Evolutionary conservation across 2,113 vertebrate genomes (phyloP), one percentile per base, ranked within the genome.

Genomic region (Ciconia boyciana): DNA sequence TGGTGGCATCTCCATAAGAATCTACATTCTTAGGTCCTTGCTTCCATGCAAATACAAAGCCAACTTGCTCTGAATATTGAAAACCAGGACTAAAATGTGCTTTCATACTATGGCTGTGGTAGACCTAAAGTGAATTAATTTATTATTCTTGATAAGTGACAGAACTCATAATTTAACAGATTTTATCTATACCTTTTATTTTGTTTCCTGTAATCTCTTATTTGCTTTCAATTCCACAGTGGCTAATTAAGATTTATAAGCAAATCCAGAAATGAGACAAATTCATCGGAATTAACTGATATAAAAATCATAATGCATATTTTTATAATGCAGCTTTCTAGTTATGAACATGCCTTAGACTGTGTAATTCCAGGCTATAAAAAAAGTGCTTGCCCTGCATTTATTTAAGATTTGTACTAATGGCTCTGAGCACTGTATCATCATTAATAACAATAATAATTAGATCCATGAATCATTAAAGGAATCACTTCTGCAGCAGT

Each of bases 381-480:
- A 93, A 90, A 93, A 80, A 72, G 17, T 64, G 64, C n/a, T 94
- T 83, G 57, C 26, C 60, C 31, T 94, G n/a, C 76, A 89, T 94
- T 96, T 90, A 48, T 93, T 85, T 65, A 76, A 85, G 25, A 43
- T 48, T 72, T 78, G 8, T 81, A 83, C 55, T 94, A 90, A 88
- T 78, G 64, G 18, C 76, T 78, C 13, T 89, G 88, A 94, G 92
- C 46, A 71, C 60, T 41, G 14, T 70, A 78, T 60, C 71, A 78
- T 93, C 75, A 58, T 81, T 92, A 80, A 86, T 90, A 92, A n/a
- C 10, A 82, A 64, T 68, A 94, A 89, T 74, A 86, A 75, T 94
- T 86, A 86, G n/a, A 77, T 80, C 46, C 34, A 61, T 64, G 20
- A 87, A 68, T 86, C 62, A 77, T 94, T 90, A 86, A 89, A 83